Percentiles rank a stretch among this genome's conserved stretches.
Evolutionary conservation across 2,888 invertebrate genomes (phyloP).

Genomic region (Pardosa pseudoannulata): DNA sequence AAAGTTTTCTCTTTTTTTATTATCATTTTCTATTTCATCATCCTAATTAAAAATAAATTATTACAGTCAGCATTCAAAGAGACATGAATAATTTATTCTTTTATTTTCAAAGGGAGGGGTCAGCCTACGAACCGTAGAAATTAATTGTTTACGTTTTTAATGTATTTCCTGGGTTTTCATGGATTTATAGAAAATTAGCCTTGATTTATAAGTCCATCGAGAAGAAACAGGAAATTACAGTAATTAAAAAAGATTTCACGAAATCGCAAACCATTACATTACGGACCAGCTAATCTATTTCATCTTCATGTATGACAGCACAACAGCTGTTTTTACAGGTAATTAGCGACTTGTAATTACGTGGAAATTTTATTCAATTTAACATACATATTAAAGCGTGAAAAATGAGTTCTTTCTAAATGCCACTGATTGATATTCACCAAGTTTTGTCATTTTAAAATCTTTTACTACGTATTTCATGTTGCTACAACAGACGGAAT

Average conservation of each 20-base stretch:
- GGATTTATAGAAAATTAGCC: slow-evolving; percentile 10
- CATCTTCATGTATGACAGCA: slow-evolving; percentile 7
- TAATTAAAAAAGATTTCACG: slow-evolving; percentile 15
- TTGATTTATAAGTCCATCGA: background rate
- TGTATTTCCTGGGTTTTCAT: slow-evolving; percentile 10
- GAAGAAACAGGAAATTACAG: slow-evolving; percentile 13
- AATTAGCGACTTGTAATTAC: slow-evolving; percentile 15
- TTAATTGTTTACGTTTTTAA: slow-evolving; percentile 15
- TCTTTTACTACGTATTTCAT: background rate
- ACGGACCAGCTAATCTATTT: background rate
- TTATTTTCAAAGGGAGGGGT: slow-evolving; percentile 8
- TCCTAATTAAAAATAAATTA: slow-evolving; percentile 10
- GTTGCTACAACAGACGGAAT: background rate
- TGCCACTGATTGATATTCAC: background rate
- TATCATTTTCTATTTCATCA: background rate
- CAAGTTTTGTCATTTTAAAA: background rate
- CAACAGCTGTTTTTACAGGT: slow-evolving; percentile 15
- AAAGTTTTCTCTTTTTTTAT: background rate
- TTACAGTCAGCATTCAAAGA: background rate
- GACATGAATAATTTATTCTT: slow-evolving; percentile 15
- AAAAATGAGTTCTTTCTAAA: background rate
- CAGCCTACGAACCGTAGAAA: background rate
- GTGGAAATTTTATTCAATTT: slow-evolving; percentile 17
- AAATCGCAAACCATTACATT: background rate
- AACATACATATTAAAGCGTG: slow-evolving; percentile 1